phyloP scores from a whole-genome alignment of 2,797 vertebrate species.

The Pampus argenteus region DNA sequence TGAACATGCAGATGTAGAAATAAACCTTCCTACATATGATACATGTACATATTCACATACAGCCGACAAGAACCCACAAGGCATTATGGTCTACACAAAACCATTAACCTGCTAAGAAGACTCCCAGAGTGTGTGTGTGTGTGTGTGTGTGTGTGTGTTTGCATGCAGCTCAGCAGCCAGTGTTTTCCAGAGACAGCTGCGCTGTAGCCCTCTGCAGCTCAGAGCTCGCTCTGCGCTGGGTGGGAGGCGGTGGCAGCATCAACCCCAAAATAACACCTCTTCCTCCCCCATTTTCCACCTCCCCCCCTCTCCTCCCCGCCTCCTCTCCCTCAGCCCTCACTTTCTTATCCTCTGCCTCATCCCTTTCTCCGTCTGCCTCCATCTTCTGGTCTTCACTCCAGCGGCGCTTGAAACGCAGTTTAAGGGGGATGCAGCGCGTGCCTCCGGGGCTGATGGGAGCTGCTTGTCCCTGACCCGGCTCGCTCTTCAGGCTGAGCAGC shows the following conservation, averaged over 20 bases:
- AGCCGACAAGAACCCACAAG: conserved; percentile 12
- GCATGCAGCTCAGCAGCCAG: conserved; percentile 84
- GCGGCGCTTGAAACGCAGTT: conserved; percentile 94
- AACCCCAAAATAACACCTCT: conserved; percentile 65
- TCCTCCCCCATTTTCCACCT: conserved; percentile 59
- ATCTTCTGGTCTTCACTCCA: conserved; percentile 94
- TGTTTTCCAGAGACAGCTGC: conserved; percentile 92
- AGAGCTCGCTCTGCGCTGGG: conserved; percentile 87
- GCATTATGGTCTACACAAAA: conserved; percentile 19
- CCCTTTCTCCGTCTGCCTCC: conserved; percentile 87
- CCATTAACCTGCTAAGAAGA: conserved; percentile 10
- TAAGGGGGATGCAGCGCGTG: conserved; percentile 91
- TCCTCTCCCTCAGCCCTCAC: conserved; percentile 72
- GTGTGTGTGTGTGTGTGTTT: conserved; percentile 26
- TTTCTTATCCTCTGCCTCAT: conserved; percentile 87
- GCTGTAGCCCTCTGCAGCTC: conserved; percentile 93
- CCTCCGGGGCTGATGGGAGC: conserved; percentile 81
- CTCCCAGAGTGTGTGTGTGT: conserved; percentile 23
- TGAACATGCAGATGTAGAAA: not conserved
- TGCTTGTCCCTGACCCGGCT: conserved; percentile 67
- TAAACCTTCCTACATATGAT: not conserved
- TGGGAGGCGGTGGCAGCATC: conserved; percentile 73
- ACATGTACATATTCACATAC: not conserved
- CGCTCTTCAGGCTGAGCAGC: conserved; percentile 77
- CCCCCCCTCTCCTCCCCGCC: conserved; percentile 32